Conservation (phyloP, 2,888 invertebrate genomes). For the Boloria selene region DNA sequence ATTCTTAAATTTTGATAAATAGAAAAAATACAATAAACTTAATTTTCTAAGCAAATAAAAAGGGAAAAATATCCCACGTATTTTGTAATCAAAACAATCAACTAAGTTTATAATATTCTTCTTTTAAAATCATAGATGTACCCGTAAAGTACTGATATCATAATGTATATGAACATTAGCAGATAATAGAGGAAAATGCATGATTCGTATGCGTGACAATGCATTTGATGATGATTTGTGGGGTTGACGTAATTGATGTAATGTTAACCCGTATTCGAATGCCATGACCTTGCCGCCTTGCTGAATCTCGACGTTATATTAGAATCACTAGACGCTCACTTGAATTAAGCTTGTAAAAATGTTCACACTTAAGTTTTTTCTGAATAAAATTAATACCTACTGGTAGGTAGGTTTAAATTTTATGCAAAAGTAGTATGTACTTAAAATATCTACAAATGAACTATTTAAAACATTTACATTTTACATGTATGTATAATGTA, state of each 20-base stretch:
- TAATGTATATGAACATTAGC: constrained; percentile 5
- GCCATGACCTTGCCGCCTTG: constrained; percentile 53
- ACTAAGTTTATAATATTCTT: too few relatives aligned
- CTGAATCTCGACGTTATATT: constrained; percentile 19
- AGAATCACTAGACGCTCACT: too few relatives aligned
- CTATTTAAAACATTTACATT: neutral
- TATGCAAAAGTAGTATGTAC: neutral
- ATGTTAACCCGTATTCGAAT: constrained; percentile 54
- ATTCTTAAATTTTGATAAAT: too few relatives aligned
- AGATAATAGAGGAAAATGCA: constrained; percentile 31
- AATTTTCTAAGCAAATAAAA: too few relatives aligned
- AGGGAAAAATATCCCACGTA: too few relatives aligned
- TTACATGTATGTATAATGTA: constrained; percentile 21
- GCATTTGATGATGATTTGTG: constrained; percentile 60
- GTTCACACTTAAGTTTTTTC: too few relatives aligned
- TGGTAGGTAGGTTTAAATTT: too few relatives aligned
- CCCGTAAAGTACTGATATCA: constrained; percentile 2
- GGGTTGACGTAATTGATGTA: constrained; percentile 59
- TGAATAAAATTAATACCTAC: too few relatives aligned
- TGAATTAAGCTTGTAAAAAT: too few relatives aligned
- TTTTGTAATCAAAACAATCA: too few relatives aligned
- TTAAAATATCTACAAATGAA: neutral
- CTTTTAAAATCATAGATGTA: neutral
- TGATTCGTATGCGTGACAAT: constrained; percentile 50
- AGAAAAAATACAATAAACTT: too few relatives aligned